Percentiles rank a stretch among this genome's conserved stretches.
Conservation (phyloP, 2,797 vertebrate genomes). For the Mus caroli region DNA sequence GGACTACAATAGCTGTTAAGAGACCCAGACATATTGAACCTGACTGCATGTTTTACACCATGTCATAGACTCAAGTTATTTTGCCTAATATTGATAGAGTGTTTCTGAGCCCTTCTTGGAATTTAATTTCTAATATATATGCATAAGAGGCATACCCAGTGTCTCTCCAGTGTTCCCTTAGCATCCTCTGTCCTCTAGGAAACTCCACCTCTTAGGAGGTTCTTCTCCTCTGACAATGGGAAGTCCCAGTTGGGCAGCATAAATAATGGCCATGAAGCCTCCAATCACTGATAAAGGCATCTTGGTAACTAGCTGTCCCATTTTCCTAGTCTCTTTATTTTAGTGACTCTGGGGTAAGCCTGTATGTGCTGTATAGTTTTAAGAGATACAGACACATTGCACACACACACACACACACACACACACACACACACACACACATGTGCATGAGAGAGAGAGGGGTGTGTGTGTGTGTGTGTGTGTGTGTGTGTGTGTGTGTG, state of each 20-base stretch:
- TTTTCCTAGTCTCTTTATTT: background rate
- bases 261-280: background rate
- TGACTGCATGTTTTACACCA: background rate
- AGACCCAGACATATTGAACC: background rate
- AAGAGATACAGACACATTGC: background rate
- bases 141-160: background rate
- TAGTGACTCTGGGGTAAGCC: background rate
- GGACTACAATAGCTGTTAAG: background rate
- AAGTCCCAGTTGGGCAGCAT: background rate
- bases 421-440: too few species aligned
- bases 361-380: background rate
- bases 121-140: background rate
- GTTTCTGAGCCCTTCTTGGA: background rate
- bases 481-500: background rate
- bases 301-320: background rate
- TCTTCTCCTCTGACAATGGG: background rate
- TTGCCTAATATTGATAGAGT: background rate
- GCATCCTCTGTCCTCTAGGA: background rate
- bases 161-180: background rate
- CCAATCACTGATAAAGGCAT: background rate
- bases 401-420: too few species aligned
- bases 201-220: background rate
- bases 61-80: background rate
- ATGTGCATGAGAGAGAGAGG: too few species aligned
- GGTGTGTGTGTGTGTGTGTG: background rate